Evolutionary conservation across 1,140 invertebrate species (phyloP).

Genomic region (Triops longicaudatus): DNA sequence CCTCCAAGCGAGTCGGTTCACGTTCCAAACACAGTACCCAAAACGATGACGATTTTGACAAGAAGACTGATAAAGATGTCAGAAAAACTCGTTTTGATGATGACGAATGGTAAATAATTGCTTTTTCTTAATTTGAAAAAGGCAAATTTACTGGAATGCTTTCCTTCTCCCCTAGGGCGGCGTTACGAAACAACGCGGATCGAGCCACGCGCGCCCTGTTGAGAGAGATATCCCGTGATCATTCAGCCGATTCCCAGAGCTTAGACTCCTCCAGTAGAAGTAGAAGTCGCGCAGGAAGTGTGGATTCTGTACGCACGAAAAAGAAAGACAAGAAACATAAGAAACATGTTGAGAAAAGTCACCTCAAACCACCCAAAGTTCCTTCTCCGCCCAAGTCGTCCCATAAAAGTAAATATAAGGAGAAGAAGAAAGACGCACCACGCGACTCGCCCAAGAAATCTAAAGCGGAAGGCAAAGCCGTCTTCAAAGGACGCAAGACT

Average conservation of each 20-base stretch:
- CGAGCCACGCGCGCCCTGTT: slow-evolving; percentile 35
- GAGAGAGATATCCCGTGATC: slow-evolving; percentile 34
- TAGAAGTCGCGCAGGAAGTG: slow-evolving; percentile 23
- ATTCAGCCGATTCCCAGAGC: slow-evolving; percentile 24
- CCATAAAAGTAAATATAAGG: neutral
- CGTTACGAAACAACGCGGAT: slow-evolving; percentile 32
- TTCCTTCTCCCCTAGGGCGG: slow-evolving; percentile 1
- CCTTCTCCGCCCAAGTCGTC: neutral
- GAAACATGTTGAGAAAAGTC: neutral
- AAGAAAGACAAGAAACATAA: slow-evolving; percentile 22
- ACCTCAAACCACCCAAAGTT: slow-evolving; percentile 11
- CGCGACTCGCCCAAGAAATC: neutral
- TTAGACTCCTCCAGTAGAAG: slow-evolving; percentile 31
- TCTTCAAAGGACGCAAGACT: slow-evolving; percentile 52
- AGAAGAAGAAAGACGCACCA: slow-evolving; percentile 17
- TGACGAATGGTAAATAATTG: neutral
- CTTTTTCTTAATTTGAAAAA: neutral
- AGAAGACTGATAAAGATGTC: neutral
- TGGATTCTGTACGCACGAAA: slow-evolving; percentile 20
- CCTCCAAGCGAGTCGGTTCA: neutral
- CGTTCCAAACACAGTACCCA: neutral
- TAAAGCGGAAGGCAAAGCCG: slow-evolving; percentile 17
- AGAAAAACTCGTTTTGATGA: neutral
- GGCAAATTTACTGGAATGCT: neutral
- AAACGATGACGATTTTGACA: neutral